Evolutionary conservation across 2,888 invertebrate species (phyloP).

Genomic region (Protophormia terraenovae): DNA sequence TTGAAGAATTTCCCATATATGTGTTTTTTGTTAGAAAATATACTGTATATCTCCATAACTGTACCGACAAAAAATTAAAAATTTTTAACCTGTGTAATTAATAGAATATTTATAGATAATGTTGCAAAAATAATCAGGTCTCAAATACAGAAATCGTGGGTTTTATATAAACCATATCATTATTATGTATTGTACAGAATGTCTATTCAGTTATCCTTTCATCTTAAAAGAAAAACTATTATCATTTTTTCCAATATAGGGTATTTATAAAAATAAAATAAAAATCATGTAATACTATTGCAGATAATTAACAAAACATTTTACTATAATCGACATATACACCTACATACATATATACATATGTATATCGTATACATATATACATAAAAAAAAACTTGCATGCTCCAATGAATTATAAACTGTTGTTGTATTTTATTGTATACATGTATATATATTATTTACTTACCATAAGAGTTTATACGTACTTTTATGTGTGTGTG

Average conservation of each 20-base stretch:
- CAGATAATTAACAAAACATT: conserved; percentile 12
- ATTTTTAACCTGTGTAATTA: too few relatives aligned
- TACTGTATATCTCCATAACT: too few relatives aligned
- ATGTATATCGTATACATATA: background rate
- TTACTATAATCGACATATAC: background rate
- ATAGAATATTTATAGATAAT: too few relatives aligned
- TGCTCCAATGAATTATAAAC: conserved; percentile 30
- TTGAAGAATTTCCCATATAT: too few relatives aligned
- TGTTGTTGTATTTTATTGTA: background rate
- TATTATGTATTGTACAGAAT: too few relatives aligned
- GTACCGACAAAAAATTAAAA: too few relatives aligned
- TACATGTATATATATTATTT: background rate
- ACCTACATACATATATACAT: background rate
- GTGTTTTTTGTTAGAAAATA: too few relatives aligned
- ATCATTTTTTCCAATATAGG: background rate
- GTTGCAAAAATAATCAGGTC: too few relatives aligned
- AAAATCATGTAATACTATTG: background rate
- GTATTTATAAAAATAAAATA: background rate
- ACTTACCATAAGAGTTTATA: background rate
- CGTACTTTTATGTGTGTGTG: background rate
- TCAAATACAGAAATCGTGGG: too few relatives aligned
- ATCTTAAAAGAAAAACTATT: too few relatives aligned
- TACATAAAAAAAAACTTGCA: background rate
- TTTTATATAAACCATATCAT: too few relatives aligned
- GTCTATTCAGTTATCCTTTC: too few relatives aligned